A percentile compares a stretch with the other conserved stretches of the same genome.
phyloP scores from a whole-genome alignment of 2,113 vertebrate genomes.

The Suricata suricatta region DNA sequence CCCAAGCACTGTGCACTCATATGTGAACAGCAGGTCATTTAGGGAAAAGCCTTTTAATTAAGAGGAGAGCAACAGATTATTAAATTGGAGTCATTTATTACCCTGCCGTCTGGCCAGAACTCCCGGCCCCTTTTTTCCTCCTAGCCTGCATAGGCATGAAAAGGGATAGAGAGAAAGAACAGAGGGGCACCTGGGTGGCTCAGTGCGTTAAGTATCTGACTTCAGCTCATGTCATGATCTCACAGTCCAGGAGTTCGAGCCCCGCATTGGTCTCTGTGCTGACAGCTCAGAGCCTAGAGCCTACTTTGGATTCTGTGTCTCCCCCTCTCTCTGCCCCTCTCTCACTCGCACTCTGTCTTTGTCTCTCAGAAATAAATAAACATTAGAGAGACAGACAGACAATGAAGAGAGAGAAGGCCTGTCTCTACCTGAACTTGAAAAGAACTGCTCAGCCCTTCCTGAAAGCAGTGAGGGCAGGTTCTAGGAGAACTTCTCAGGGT shows the following conservation, averaged over 20 bases:
- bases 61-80: slow-evolving; percentile 72
- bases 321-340: no score
- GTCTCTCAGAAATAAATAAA: no score
- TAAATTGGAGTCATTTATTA: slow-evolving; percentile 73
- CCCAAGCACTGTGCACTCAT: background rate
- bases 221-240: no score
- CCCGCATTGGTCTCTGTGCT: no score
- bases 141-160: background rate
- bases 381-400: background rate
- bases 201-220: no score
- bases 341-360: no score
- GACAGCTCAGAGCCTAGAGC: no score
- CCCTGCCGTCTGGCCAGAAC: slow-evolving; percentile 68
- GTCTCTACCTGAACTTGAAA: background rate
- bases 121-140: background rate
- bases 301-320: no score
- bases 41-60: slow-evolving; percentile 78
- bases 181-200: background rate
- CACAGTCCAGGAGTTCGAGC: no score
- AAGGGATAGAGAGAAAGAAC: background rate
- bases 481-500: background rate
- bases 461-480: background rate
- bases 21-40: slow-evolving; percentile 64
- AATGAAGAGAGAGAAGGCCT: background rate
- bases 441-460: background rate